A percentile compares a stretch with the other conserved stretches of the same genome.
Evolutionary conservation across 2,888 invertebrate genomes (phyloP).

Genomic region (Schizotus pectinicornis): DNA sequence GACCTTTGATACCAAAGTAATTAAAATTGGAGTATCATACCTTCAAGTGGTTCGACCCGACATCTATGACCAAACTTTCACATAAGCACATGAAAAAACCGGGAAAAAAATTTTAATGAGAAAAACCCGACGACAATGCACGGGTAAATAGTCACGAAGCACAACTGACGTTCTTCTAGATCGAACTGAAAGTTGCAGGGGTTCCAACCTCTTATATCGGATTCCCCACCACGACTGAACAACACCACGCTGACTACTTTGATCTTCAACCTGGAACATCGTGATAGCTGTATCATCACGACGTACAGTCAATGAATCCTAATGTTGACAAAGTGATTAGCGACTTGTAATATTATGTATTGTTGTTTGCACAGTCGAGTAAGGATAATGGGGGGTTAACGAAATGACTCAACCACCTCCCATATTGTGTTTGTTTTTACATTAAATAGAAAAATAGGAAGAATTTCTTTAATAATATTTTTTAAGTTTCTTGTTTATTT

Average conservation of each 20-base stretch:
- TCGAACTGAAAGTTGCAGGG: not conserved
- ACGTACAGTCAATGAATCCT: slow-evolving; percentile 1
- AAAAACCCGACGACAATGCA: slow-evolving; percentile 1
- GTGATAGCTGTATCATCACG: slow-evolving; percentile 14
- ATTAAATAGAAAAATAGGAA: too few relatives aligned
- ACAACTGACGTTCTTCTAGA: too few relatives aligned
- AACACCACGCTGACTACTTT: slow-evolving; percentile 8
- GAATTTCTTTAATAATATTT: too few relatives aligned
- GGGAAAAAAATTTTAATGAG: slow-evolving; percentile 6
- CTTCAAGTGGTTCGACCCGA: slow-evolving; percentile 14
- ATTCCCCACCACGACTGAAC: not conserved
- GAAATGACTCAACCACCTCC: too few relatives aligned
- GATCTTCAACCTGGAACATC: slow-evolving; percentile 19
- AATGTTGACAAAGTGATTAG: slow-evolving; percentile 1
- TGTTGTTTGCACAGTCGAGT: too few relatives aligned
- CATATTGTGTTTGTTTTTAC: too few relatives aligned
- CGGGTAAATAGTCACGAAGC: too few relatives aligned
- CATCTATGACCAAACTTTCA: slow-evolving; percentile 4
- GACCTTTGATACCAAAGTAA: too few relatives aligned
- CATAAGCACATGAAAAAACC: slow-evolving; percentile 28
- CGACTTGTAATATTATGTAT: too few relatives aligned
- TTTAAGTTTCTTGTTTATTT: too few relatives aligned
- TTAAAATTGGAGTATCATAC: slow-evolving; percentile 5
- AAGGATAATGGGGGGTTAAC: too few relatives aligned
- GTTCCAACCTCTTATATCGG: slow-evolving; percentile 5